Base-by-base conservation (phyloP, 2,113 vertebrate species). In the Phocoena phocoena region DNA sequence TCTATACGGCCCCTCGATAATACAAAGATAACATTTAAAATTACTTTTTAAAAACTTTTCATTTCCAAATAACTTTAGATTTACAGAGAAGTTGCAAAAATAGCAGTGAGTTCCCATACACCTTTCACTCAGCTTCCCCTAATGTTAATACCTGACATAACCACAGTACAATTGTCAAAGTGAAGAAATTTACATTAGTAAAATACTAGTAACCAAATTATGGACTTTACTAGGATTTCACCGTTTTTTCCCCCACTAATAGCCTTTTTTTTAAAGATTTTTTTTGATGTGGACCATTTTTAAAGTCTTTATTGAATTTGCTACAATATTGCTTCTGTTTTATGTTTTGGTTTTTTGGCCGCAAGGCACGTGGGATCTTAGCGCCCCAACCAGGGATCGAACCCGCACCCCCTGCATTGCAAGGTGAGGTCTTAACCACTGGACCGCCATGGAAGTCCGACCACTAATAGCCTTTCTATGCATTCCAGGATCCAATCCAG, bases 11-110 rank as follows among this genome's bases (percentile, higher is more conserved):
- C 23, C 7, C 44, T 74, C 1, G 8, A 74, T 70, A 77, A 90
- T 90, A 47, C 50, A 97, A 82, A 96, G 80, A 82, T 38, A 91
- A 70, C 28, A 68, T 82, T 86, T 85, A 53, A 95, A 97, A 93
- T 83, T 82, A 95, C 38, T 73, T 95, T 90, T 50, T 14, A 85
- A 63, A 93, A 41, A 2, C 21, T 58, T 20, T 83, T 89, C 67
- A 71, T 36, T 88, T 83, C 88, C 50, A 94, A 96, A 94, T 90
- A 90, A 90, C n/a, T 88, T 94, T 38, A 84, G 41, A 76, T 26
- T 84, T 88, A 70, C 12, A 95, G 18, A 94, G 38, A 96, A 91
- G 68, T 82, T 95, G 8, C 10, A 93, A 88, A 77, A 88, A 90
- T 21, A 92, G 53, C 31, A 80, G 17, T 63, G 60, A 93, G 18